Base-by-base conservation (phyloP, 2,888 invertebrate species). In the Drosophila meridionalis region DNA sequence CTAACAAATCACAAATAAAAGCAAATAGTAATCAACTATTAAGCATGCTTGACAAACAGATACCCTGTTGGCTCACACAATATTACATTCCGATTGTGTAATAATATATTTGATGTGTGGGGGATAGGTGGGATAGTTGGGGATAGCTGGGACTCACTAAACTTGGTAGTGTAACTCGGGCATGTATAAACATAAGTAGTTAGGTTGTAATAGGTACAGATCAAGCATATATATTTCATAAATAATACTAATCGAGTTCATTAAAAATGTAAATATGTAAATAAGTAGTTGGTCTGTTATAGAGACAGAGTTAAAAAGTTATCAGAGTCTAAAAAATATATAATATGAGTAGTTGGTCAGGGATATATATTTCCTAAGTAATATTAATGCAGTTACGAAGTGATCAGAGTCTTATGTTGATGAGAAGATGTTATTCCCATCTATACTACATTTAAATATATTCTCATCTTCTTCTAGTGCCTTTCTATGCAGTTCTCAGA, bases 1-100 rank as follows among this genome's bases (percentile, higher is more conserved):
- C 75, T 57, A 48, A 66, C 69, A 77, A 73, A 78, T 66, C 73
- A 66, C 69, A 77, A 78, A 72, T 72, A 76, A 55, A 57, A 61
- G n/a, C 12, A 58, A 64, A 11, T 11, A 8, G n/a, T 38, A 55
- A 30, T 40, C 7, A 38, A 40, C 34, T 53, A 28, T 38, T n/a
- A 11, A 12, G 26, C 5, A 57, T 28, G 43, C 45, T 48, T 26
- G 42, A 30, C 57, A 32, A 38, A n/a, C 57, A 20, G 38, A 69
- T 69, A 69, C 68, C 50, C 68, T 69, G 45, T 50, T 36, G 7
- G 26, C 2, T 5, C 5, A 20, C 20, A 26, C 14, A 38, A 28
- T 28, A 38, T n/a, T 4, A 9, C 2, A 8, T 8, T 36, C 12
- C 38, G 8, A 4, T 1, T 28, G 14, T 9, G 28, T 28, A 20